A percentile compares a stretch with the other conserved stretches of the same genome.
Evolutionary conservation across 2,888 invertebrate genomes (phyloP).

Genomic region (Physocephala rufipes): DNA sequence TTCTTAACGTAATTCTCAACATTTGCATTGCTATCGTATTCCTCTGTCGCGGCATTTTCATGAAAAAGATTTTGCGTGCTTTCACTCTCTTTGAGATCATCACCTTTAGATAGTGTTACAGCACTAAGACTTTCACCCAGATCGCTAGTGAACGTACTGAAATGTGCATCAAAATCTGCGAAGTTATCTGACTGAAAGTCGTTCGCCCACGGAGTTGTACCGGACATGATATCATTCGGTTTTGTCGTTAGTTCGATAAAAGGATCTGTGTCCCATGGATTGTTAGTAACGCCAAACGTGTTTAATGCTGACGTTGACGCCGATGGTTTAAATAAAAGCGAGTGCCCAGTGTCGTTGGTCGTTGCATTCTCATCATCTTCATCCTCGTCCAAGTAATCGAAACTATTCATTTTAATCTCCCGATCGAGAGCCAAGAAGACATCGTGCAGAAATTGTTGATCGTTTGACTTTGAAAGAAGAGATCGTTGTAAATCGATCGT

Average conservation of each 20-base stretch:
- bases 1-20: constrained; percentile 53
- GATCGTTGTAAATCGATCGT: too few relatives aligned
- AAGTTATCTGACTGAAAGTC: constrained; percentile 61
- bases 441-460: constrained; percentile 46
- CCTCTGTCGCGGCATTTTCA: constrained; percentile 34
- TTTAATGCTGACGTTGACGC: constrained; percentile 40
- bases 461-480: constrained; percentile 19
- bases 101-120: constrained; percentile 27
- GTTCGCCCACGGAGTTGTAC: constrained; percentile 54
- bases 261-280: constrained; percentile 60
- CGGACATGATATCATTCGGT: constrained; percentile 31
- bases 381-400: constrained; percentile 55
- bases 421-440: constrained; percentile 55
- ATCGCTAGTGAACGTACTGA: constrained; percentile 58
- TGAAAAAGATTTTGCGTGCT: constrained; percentile 15
- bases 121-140: constrained; percentile 50
- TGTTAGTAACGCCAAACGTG: constrained; percentile 44
- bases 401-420: constrained; percentile 49
- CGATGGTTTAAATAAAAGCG: constrained; percentile 34
- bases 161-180: constrained; percentile 65
- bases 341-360: constrained; percentile 45
- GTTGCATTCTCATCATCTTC: constrained; percentile 52
- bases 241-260: constrained; percentile 53
- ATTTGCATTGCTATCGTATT: constrained; percentile 62
- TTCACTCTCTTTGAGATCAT: neutral